Evolutionary conservation across 2,113 vertebrate genomes (phyloP).

Genomic region (Dicentrarchus labrax): DNA sequence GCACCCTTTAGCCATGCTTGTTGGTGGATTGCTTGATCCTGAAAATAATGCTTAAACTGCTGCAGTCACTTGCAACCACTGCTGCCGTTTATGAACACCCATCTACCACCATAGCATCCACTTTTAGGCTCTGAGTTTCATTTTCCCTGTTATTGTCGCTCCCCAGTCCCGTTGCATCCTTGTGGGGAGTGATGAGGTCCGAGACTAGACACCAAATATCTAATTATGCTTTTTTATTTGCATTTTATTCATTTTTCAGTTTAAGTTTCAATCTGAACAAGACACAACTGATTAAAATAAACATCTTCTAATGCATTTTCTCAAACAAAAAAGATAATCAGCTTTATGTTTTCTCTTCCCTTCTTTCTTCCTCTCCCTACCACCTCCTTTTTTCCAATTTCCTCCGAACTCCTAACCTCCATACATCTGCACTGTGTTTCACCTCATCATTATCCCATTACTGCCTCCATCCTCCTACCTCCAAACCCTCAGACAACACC

Average conservation of each 20-base stretch:
- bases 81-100: not conserved
- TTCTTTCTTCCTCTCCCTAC: not conserved
- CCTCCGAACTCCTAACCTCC: not conserved
- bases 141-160: not conserved
- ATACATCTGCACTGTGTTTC: not conserved
- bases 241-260: not conserved
- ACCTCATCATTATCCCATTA: not conserved
- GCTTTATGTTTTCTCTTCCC: not conserved
- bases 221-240: not conserved
- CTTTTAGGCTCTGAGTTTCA: not conserved
- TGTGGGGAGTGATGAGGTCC: not conserved
- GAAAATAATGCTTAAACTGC: not conserved
- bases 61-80: not conserved
- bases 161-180: not conserved
- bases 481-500: constrained; percentile 81
- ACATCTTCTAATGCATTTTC: not conserved
- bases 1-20: not conserved
- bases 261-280: not conserved
- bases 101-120: not conserved
- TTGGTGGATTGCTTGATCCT: not conserved
- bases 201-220: not conserved
- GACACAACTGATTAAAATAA: not conserved
- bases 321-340: not conserved
- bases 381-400: not conserved
- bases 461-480: not conserved